Percentiles rank a stretch among this genome's conserved stretches.
Conservation (phyloP, 2,888 invertebrate species). For the Gymnocheta viridis region DNA sequence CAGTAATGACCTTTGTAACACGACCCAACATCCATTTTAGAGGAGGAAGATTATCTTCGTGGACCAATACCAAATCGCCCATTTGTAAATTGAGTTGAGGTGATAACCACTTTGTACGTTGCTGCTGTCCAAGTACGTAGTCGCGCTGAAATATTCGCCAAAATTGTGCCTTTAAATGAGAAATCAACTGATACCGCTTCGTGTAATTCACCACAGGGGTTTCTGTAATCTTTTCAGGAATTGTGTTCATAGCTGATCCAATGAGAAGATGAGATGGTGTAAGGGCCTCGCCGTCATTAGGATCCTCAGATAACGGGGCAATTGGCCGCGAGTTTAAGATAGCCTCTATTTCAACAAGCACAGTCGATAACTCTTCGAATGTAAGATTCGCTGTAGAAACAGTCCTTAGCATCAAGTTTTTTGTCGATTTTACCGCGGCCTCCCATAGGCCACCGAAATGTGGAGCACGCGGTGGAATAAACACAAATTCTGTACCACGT, state of each 20-base stretch:
- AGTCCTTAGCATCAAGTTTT: slow-evolving; percentile 39
- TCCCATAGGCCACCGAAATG: slow-evolving; percentile 64
- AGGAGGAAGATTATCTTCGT: slow-evolving; percentile 12
- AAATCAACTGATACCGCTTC: neutral
- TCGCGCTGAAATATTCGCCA: slow-evolving; percentile 8
- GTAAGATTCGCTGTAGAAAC: slow-evolving; percentile 50
- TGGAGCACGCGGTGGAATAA: slow-evolving; percentile 64
- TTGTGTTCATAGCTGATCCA: slow-evolving; percentile 34
- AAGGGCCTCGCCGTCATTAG: slow-evolving; percentile 66
- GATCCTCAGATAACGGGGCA: slow-evolving; percentile 58
- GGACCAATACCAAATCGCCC: slow-evolving; percentile 20
- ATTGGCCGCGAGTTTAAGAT: slow-evolving; percentile 71
- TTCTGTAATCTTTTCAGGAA: slow-evolving; percentile 4
- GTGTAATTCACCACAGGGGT: neutral
- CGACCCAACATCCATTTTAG: slow-evolving; percentile 11
- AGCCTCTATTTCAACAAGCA: slow-evolving; percentile 62
- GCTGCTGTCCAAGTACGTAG: slow-evolving; percentile 5
- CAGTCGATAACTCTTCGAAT: slow-evolving; percentile 63
- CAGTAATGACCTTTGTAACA: neutral
- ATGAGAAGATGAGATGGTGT: slow-evolving; percentile 65
- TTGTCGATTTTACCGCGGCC: slow-evolving; percentile 46
- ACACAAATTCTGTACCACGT: slow-evolving; percentile 26
- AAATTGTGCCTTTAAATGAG: slow-evolving; percentile 9
- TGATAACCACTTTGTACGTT: neutral
- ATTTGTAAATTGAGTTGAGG: neutral